Evolutionary conservation across 2,888 invertebrate genomes (phyloP).

Genomic region (Polyploca ridens): DNA sequence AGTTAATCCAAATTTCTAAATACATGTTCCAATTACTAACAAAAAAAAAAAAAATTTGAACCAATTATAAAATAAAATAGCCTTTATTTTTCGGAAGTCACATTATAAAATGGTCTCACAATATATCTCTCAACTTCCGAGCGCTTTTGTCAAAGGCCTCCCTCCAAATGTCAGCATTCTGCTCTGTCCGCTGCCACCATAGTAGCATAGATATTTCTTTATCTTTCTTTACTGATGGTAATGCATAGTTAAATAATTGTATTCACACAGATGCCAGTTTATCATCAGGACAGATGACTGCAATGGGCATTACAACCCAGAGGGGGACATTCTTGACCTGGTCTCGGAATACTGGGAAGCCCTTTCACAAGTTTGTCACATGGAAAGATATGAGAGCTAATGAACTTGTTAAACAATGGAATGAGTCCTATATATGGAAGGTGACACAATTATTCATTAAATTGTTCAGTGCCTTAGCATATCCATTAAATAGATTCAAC

Average conservation of each 20-base stretch:
- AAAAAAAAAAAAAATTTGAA: too few species aligned
- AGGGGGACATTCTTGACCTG: constrained; percentile 93
- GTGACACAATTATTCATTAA: constrained; percentile 47
- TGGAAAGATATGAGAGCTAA: constrained; percentile 95
- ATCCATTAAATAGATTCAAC: too few species aligned
- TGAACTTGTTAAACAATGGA: constrained; percentile 90
- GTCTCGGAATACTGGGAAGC: constrained; percentile 89
- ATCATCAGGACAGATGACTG: constrained; percentile 87
- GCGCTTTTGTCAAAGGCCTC: background rate
- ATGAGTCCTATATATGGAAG: constrained; percentile 89
- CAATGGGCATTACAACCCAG: constrained; percentile 93
- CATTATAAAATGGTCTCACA: too few species aligned
- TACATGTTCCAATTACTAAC: too few species aligned
- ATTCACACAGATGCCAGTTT: constrained; percentile 87
- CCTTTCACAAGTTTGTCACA: constrained; percentile 93
- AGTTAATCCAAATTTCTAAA: constrained; percentile 38
- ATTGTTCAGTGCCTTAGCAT: too few species aligned
- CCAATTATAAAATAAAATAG: too few species aligned
- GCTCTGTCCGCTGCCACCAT: too few species aligned
- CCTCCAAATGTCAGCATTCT: too few species aligned
- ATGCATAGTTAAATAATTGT: constrained; percentile 6
- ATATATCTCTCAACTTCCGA: too few species aligned
- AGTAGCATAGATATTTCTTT: too few species aligned
- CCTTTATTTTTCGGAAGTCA: too few species aligned
- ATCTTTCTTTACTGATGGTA: too few species aligned